phyloP scores from a whole-genome alignment of 2,113 vertebrate species.

The Melanotaenia duboulayi region DNA sequence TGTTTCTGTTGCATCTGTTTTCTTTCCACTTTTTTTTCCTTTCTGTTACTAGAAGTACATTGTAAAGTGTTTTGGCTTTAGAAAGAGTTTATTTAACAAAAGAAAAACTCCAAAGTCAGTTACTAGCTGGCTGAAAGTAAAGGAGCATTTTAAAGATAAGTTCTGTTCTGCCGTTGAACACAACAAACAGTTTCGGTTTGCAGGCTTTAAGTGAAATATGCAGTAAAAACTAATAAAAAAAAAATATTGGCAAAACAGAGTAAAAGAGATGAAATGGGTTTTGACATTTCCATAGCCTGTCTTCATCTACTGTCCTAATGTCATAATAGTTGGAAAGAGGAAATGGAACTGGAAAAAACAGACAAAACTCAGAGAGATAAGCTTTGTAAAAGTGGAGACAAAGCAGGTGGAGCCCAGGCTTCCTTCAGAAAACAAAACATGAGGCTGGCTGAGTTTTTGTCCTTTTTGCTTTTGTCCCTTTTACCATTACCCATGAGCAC shows the following conservation, averaged over 20 bases:
- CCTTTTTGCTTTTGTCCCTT: slow-evolving; percentile 35
- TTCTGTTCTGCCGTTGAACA: background rate
- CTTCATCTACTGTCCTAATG: background rate
- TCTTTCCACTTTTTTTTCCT: no score
- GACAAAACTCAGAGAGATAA: slow-evolving; percentile 60
- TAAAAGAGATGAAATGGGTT: background rate
- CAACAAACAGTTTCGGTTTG: background rate
- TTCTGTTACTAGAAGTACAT: no score
- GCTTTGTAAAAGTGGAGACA: slow-evolving; percentile 59
- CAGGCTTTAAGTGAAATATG: background rate
- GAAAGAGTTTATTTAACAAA: no score
- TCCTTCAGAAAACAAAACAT: slow-evolving; percentile 66
- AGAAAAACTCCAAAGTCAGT: no score
- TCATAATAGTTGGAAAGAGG: slow-evolving; percentile 42
- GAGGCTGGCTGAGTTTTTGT: slow-evolving; percentile 55
- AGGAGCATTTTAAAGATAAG: background rate
- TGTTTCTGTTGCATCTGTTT: no score
- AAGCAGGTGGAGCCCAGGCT: slow-evolving; percentile 54
- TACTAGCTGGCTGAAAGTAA: no score
- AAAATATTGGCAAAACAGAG: no score
- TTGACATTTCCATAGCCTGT: background rate
- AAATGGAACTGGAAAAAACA: slow-evolving; percentile 49
- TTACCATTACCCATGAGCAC: slow-evolving; percentile 41
- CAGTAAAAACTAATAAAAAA: background rate
- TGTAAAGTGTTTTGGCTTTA: no score